Conservation (phyloP, 1,140 invertebrate genomes). For the Pemphigus obesinymphae region DNA sequence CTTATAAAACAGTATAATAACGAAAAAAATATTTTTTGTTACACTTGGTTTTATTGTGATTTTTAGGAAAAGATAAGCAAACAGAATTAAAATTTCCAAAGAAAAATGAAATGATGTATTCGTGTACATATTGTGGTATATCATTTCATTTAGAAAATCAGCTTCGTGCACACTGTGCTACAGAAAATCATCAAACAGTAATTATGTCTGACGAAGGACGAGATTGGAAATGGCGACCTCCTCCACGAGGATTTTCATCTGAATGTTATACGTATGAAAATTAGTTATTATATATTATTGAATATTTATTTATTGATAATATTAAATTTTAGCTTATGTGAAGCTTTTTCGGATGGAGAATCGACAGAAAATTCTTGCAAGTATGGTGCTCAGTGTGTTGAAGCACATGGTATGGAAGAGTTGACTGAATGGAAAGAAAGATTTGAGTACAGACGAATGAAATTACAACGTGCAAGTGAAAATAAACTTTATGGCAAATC, state of each 20-base stretch:
- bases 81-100: conserved; percentile 13
- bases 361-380: conserved; percentile 55
- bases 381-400: conserved; percentile 67
- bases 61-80: conserved; percentile 19
- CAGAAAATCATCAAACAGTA: conserved; percentile 62
- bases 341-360: conserved; percentile 50
- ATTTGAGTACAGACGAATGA: conserved; percentile 62
- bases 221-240: conserved; percentile 66
- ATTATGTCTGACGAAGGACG: conserved; percentile 68
- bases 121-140: conserved; percentile 61
- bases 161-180: conserved; percentile 61
- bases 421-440: conserved; percentile 70
- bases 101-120: conserved; percentile 35
- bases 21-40: too few species aligned
- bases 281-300: neutral
- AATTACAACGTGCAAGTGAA: conserved; percentile 62
- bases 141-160: conserved; percentile 58
- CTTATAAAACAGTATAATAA: too few species aligned
- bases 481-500: conserved; percentile 64
- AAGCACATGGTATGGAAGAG: conserved; percentile 69
- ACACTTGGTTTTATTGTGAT: too few species aligned
- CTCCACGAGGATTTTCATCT: conserved; percentile 60
- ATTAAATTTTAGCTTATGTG: conserved; percentile 43
- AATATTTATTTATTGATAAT: neutral
- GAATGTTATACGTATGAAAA: conserved; percentile 50